Percentiles rank a stretch among this genome's conserved stretches.
Evolutionary conservation across 2,888 invertebrate species (phyloP).

Genomic region (Heliconius hortense): DNA sequence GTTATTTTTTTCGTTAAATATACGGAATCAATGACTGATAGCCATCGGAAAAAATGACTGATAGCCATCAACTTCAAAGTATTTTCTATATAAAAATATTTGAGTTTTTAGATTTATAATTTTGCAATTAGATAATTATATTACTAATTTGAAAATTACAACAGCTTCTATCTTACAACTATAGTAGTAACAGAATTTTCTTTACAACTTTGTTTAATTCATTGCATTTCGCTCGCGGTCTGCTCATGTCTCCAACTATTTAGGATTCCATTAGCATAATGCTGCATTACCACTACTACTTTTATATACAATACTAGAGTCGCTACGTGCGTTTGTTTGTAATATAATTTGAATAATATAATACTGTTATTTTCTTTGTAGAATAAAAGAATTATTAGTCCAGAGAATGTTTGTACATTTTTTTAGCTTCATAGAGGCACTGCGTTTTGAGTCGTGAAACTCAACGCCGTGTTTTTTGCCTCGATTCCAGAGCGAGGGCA

Average conservation of each 20-base stretch:
- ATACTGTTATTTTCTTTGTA: constrained; percentile 1
- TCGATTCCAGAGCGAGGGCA: no score
- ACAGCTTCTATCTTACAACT: neutral
- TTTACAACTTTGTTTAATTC: constrained; percentile 57
- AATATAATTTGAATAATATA: constrained; percentile 23
- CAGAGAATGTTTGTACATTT: neutral
- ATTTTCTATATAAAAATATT: no score
- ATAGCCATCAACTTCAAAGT: no score
- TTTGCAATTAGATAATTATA: no score
- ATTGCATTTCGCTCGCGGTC: constrained; percentile 66
- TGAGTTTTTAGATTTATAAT: no score
- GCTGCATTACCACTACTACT: constrained; percentile 54
- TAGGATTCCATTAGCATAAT: constrained; percentile 70
- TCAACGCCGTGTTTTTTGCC: no score
- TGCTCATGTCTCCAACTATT: constrained; percentile 73
- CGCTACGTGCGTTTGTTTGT: constrained; percentile 26
- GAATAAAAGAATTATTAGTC: neutral
- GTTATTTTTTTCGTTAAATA: no score
- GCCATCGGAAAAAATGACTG: no score
- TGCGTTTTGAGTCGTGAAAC: no score
- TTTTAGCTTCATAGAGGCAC: neutral
- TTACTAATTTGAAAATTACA: neutral
- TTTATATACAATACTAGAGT: constrained; percentile 19
- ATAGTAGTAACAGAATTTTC: constrained; percentile 44
- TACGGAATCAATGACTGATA: no score